Evolutionary conservation across 2,113 vertebrate species (phyloP), one percentile per base, ranked within the genome.

Genomic region (Crotalus horridus): DNA sequence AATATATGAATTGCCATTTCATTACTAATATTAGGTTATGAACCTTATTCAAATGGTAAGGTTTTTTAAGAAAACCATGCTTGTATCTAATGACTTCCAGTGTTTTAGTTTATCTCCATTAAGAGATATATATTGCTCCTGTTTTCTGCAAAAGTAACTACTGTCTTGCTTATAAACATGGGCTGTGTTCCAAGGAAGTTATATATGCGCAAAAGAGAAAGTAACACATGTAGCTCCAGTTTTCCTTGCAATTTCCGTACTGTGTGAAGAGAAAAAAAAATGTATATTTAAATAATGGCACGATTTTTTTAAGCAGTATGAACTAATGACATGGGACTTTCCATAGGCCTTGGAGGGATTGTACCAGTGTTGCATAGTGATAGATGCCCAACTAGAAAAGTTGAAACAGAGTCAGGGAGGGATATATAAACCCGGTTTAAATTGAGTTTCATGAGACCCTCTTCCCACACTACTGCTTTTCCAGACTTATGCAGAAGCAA

Each of bases 161-260:
- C 89, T 96, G 94, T 89, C 91, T 94, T 11, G 29, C 1, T 88
- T 93, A 55, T 90, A 55, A 91, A 58, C 46, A 2, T 87, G 53
- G 92, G 23, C 74, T 21, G 46, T 10, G 43, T n/a, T 46, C 51
- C 58, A 87, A 21, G 33, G n/a, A 48, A 88, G 89, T 85, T 87
- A 58, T 85, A 51, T 89, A 11, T 43, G 90, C 21, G 1, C 43
- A 61, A 48, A 39, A 51, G 93, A 29, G 33, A 29, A 55, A n/a
- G 12, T 3, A 26, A 54, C 21, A 23, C 10, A 39, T 15, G n/a
- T 64, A 33, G 39, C 43, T 3, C 4, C 8, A 64, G 48, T 21
- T 53, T 54, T 43, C 43, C 39, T 87, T 87, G 12, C 46, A 13
- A 29, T 86, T 64, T 43, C 23, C 15, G 26, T 93, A n/a, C 8